Evolutionary conservation across 2,113 vertebrate genomes (phyloP), one percentile per base, ranked within the genome.

Genomic region (Ahaetulla prasina): DNA sequence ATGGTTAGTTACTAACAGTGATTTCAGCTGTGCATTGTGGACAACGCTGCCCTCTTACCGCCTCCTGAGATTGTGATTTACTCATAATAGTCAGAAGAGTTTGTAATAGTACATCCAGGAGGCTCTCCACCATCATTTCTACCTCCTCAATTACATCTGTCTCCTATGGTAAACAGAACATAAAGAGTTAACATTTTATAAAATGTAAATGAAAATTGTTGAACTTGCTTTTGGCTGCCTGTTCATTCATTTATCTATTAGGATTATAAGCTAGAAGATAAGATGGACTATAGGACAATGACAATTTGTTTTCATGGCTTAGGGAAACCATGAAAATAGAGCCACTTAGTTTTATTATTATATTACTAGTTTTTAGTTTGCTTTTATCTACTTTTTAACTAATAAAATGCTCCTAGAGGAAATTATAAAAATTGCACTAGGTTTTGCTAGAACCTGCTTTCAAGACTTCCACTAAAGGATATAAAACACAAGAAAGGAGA

Each of bases 1-100:
- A 98, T 98, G 98, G 99, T 99, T 99, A 99, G 99, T 99, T 99
- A 99, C 99, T 99, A 99, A 99, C 99, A 98, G 99, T 99, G 98
- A 99, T 99, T 98, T 99, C 99, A 94, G 99, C 99, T 98, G 99
- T 99, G 98, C 99, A 99, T 98, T 99, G 99, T 96, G 99, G 99
- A 98, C 99, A 99, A 97, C 99, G 99, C 97, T 99, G 99, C 97
- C 99, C 99, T 98, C 99, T 99, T 99, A 99, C 99, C 99, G 98
- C 99, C 99, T 99, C 99, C 98, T 99, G 98, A 97, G 98, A 98
- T 93, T 99, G 99, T 90, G 98, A 99, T 98, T 99, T 99, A 98
- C 99, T 99, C 99, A 99, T 99, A 97, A 99, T 99, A 94, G 99
- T 98, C 96, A 99, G 98, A 94, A 99, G 98, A 47, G 97, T 98